Base-by-base conservation (phyloP, 2,888 invertebrate genomes). In the Belgica antarctica region DNA sequence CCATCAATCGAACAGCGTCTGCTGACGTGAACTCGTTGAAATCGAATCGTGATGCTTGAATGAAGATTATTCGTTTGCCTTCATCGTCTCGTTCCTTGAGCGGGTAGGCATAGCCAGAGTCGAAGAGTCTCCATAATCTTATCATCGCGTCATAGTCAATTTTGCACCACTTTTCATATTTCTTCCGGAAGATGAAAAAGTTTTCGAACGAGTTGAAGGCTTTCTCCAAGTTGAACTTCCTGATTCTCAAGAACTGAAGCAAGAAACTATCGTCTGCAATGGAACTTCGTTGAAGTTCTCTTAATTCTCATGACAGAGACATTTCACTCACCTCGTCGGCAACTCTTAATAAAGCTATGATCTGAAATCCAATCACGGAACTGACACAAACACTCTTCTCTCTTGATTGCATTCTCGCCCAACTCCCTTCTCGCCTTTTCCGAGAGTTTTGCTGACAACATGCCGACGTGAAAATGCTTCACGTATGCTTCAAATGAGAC, bases 261-360 rank as follows among this genome's bases (percentile, higher is more conserved):
- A 68, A 24, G 31, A 68, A 68, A 7, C 31, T 68, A 19, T 68
- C 68, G 31, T 68, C 68, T 68, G 34, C 25, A 66, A 24, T n/a
- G 19, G 12, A 62, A n/a, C 10, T 62, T 63, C 34, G 12, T 66
- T 7, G 15, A 34, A 34, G 12, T 10, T 19, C 57, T 2, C 19
- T 22, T 24, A 22, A 17, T 1, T 36, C 25, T 8, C 5, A 36
- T 31, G 12, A 2, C 22, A 24, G 25, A 46, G 31, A 41, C 1
- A 34, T 46, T 65, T 22, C 41, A 19, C n/a, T 19, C n/a, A 68
- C 68, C 68, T 15, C 24, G 5, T 68, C 68, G 19, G 34, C 68
- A 68, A 15, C 27, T 31, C 57, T 57, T 68, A 12, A 68, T 68
- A 12, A 68, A 68, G 7, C 25, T 19, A 24, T 68, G 68, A 19